Evolutionary conservation across 2,888 invertebrate genomes (phyloP).

Genomic region (Noctua pronuba): DNA sequence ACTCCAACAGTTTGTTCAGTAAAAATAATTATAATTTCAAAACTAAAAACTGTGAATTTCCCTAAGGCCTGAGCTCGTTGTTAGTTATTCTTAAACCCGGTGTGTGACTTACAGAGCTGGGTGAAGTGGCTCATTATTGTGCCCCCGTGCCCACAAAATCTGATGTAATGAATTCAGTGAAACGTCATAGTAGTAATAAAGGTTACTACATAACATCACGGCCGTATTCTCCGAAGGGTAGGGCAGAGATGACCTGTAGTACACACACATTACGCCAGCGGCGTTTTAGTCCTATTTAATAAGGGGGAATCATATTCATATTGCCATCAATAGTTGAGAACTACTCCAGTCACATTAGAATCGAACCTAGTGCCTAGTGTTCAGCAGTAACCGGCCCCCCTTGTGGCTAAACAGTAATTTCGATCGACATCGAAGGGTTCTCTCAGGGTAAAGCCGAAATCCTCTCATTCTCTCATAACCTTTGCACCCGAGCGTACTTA

Average conservation of each 20-base stretch:
- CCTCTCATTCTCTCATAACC: too few species aligned
- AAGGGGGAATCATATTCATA: too few species aligned
- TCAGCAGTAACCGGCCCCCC: too few species aligned
- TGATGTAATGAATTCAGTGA: conserved; percentile 54
- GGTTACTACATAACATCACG: background rate
- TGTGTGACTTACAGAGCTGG: conserved; percentile 39
- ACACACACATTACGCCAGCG: background rate
- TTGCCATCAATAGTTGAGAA: too few species aligned
- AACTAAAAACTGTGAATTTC: conserved; percentile 30
- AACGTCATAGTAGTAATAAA: conserved; percentile 22
- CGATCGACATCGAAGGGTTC: too few species aligned
- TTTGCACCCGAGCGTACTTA: too few species aligned
- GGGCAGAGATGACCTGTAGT: background rate
- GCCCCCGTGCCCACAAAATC: conserved; percentile 50
- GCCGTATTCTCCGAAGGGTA: background rate
- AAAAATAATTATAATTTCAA: conserved; percentile 19
- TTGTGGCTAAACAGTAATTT: too few species aligned
- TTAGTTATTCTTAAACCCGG: conserved; percentile 3
- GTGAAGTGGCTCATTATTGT: conserved; percentile 61
- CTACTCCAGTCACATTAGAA: too few species aligned
- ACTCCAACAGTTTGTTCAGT: background rate
- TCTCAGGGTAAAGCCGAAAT: too few species aligned
- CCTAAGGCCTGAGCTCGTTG: conserved; percentile 20
- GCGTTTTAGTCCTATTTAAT: background rate
- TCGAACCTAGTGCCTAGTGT: too few species aligned